Percentiles rank a stretch among this genome's conserved stretches.
phyloP scores from a whole-genome alignment of 2,888 invertebrate genomes.

The Lissonota sp. region DNA sequence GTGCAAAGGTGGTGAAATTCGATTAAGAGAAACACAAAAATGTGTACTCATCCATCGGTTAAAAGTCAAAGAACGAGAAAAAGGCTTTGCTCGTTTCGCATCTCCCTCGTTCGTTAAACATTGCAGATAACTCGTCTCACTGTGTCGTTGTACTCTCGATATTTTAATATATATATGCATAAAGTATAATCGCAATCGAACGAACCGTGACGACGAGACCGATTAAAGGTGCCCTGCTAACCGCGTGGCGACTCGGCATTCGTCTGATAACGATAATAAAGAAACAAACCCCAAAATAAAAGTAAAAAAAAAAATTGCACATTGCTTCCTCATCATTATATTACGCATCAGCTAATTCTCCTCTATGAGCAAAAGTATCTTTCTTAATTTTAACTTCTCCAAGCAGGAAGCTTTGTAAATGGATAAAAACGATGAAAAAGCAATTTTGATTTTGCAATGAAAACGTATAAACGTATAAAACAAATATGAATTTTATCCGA shows the following conservation, averaged over 20 bases:
- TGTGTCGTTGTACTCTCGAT: slow-evolving; percentile 31
- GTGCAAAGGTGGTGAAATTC: slow-evolving; percentile 27
- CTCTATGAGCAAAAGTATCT: no score
- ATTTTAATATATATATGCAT: no score
- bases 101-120: slow-evolving; percentile 18
- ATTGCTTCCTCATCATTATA: no score
- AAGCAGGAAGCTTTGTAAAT: no score
- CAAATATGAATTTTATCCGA: no score
- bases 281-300: slow-evolving; percentile 1
- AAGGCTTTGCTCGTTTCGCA: slow-evolving; percentile 40
- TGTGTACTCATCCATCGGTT: neutral
- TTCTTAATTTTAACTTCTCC: no score
- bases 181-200: slow-evolving; percentile 50
- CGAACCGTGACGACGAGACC: slow-evolving; percentile 56
- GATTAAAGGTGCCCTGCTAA: slow-evolving; percentile 34
- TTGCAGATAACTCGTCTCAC: slow-evolving; percentile 31
- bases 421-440: no score
- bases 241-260: slow-evolving; percentile 23
- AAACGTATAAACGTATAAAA: no score
- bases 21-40: slow-evolving; percentile 21
- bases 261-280: slow-evolving; percentile 19
- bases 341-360: no score
- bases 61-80: neutral
- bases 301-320: slow-evolving; percentile 9
- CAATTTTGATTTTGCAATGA: no score